Percentiles rank a stretch among this genome's conserved stretches.
phyloP scores from a whole-genome alignment of 2,797 vertebrate species.

The Sphaeramia orbicularis region DNA sequence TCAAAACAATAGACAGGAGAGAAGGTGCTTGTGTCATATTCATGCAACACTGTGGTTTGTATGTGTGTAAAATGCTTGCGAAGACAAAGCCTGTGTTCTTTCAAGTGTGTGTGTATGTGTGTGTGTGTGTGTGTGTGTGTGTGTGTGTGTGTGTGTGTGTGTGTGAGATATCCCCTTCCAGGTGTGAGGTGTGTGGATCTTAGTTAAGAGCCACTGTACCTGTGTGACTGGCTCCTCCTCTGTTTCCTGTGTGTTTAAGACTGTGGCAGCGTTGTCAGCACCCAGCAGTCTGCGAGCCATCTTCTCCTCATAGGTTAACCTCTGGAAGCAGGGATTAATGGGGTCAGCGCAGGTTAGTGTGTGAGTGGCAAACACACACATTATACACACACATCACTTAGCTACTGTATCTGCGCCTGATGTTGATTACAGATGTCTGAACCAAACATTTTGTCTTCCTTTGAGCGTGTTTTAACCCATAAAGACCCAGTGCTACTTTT shows the following conservation, averaged over 20 bases:
- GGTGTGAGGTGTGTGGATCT: conserved; percentile 31
- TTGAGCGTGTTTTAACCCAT: conserved; percentile 7
- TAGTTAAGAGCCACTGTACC: conserved; percentile 76
- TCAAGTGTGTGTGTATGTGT: too few species aligned
- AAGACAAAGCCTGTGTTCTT: too few species aligned
- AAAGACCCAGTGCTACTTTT: too few species aligned
- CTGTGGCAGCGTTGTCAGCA: conserved; percentile 94
- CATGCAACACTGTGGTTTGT: too few species aligned
- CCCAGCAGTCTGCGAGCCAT: conserved; percentile 98
- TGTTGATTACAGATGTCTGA: conserved; percentile 36
- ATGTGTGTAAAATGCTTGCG: background rate
- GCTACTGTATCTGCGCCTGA: conserved; percentile 7
- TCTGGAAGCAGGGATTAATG: conserved; percentile 88
- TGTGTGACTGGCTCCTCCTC: conserved; percentile 91
- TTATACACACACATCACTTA: conserved; percentile 41
- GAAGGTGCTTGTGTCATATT: too few species aligned
- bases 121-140: background rate
- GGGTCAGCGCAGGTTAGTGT: conserved; percentile 79
- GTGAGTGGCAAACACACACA: conserved; percentile 68
- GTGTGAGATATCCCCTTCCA: conserved; percentile 29
- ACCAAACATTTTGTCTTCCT: conserved; percentile 5
- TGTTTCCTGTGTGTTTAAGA: conserved; percentile 92
- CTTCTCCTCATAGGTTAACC: conserved; percentile 98
- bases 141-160: conserved; percentile 14
- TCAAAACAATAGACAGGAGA: too few species aligned